These are phyloP conservation scores for Caenorhabditis doughertyi DNA, from an alignment of 2,888 invertebrate genomes.

Conservation along the genomic window DNA sequence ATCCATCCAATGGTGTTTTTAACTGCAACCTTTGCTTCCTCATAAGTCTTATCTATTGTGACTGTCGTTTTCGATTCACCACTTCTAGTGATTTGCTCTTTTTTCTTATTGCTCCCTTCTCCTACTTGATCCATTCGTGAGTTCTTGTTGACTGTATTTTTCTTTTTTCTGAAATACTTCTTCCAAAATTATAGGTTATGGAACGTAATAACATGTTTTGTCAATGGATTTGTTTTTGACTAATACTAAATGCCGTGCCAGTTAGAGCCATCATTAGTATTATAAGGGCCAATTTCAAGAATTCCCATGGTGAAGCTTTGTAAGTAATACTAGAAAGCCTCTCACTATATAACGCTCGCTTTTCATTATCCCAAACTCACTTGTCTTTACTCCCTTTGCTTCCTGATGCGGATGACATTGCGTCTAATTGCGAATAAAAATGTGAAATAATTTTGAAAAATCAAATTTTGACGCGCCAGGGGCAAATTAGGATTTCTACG, in stretches of 20 bases:
- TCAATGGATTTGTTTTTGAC: no score
- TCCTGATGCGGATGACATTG: conserved; percentile 9
- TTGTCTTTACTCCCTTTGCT: conserved; percentile 30
- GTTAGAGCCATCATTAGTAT: no score
- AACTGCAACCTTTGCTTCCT: neutral
- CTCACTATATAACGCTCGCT: neutral
- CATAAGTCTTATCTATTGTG: conserved; percentile 16
- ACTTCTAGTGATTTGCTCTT: neutral
- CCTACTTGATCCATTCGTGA: conserved; percentile 13
- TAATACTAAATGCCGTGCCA: no score
- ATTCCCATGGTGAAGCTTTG: no score
- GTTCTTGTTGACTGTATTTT: conserved; percentile 20
- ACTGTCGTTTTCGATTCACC: conserved; percentile 7
- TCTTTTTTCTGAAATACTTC: conserved; percentile 21
- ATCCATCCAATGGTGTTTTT: conserved; percentile 26
- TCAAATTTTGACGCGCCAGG: neutral
- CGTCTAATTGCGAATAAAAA: neutral
- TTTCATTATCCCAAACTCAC: neutral
- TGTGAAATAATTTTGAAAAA: neutral
- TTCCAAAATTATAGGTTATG: no score
- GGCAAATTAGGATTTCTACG: no score
- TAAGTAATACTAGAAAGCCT: no score
- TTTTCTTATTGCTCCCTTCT: neutral
- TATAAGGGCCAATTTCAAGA: no score
- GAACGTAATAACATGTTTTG: neutral